Evolutionary conservation across 1,140 invertebrate genomes (phyloP), one percentile per base, ranked within the genome.

Genomic region (Propsilocerus akamusi): DNA sequence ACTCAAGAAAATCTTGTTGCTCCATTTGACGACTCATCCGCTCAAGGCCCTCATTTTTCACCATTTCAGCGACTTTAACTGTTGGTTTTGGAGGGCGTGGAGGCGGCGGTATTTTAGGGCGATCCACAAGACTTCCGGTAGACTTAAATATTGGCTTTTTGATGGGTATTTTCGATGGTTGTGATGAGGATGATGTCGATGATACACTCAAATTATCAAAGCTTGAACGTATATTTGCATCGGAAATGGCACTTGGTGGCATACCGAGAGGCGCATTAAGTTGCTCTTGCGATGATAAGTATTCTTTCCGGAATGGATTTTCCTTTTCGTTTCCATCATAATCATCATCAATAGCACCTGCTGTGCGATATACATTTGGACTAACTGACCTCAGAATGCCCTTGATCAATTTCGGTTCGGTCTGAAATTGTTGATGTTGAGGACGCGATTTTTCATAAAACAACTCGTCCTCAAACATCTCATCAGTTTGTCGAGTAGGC

Each of bases 1-100:
- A 65, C 12, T 63, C 61, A 1, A 61, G 54, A 47, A 65, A 64
- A 49, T 65, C 62, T 7, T 62, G 61, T 10, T 65, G 58, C 0
- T 61, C 61, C 46, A 65, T 57, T 51, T 65, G 63, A 20, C 51
- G 58, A 51, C 55, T 57, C 37, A 65, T 61, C 7, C 54, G 58
- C 32, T 63, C 60, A 24, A 65, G 53, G 1, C 61, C 63, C 17
- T 56, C 53, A 47, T 65, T 65, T 5, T 57, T 56, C 26, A 61
- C 55, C 17, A 65, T 49, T 48, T 65, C 57, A 14, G 63, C 63
- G 47, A 59, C 59, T 52, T 65, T 65, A 0, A 65, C 51, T 57
- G 26, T 14, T 22, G 63, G 63, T 32, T 64, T 65, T 5, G 63
- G 60, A 12, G 56, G 49, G 41, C 48, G 20, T 25, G 55, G 55